Base-by-base conservation (phyloP, 1,140 invertebrate species). In the Hylyphantes graminicola region DNA sequence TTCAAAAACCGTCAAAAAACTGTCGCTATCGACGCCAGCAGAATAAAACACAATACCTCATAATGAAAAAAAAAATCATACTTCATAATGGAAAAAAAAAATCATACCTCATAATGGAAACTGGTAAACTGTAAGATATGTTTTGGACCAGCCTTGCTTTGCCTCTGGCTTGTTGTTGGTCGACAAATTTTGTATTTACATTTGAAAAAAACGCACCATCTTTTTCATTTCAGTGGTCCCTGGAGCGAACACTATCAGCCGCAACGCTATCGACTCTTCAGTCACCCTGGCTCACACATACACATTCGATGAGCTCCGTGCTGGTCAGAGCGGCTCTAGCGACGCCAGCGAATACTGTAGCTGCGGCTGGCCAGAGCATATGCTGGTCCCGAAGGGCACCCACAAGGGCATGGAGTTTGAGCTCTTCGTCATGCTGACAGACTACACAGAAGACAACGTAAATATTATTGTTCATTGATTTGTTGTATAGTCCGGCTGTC, bases 361-460 rank as follows among this genome's bases (percentile, higher is more conserved):
- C 55, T 96, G 95, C 88, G 95, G 95, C 65, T 96, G 95, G 95
- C 95, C 95, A 1, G 93, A 95, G 67, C 94, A 96, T 88, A 93
- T 96, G 93, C 91, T 96, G 1, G 88, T 95, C 48, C 93, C 95
- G 0, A 94, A 93, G 89, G 95, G 95, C 48, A 92, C 89, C 5
- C 88, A 91, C 4, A 91, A 92, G 80, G 95, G 95, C 19, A 93
- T 92, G 88, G 89, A 90, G 0, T 93, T 93, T 87, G 92, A 94
- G 76, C 88, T 96, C 6, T 96, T 96, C 88, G 72, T 74, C 21
- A 74, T 74, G 72, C 72, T 74, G 12, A 74, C 72, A 13, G 72
- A 74, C 54, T 57, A 93, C 88, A 90, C 91, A 13, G 91, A 92
- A 9, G 94, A 96, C 87, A 91, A 90, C 88, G 89, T 89, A 64